phyloP scores from a whole-genome alignment of 2,888 invertebrate genomes.

The Gymnocheta viridis region DNA sequence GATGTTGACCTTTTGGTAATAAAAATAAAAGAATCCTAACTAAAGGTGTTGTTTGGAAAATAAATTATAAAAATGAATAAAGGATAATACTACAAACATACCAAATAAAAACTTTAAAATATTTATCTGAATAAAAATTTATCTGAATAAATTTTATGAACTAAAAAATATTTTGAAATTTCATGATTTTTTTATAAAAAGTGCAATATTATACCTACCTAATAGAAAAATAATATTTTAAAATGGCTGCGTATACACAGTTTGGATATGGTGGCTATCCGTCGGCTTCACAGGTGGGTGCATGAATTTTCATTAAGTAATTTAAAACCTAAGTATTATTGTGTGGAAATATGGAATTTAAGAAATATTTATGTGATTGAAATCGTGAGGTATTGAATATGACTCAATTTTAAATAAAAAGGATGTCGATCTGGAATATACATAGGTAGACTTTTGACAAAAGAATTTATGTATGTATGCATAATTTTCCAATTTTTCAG shows the following conservation, averaged over 20 bases:
- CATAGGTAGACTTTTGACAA: too few relatives aligned
- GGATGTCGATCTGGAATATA: too few relatives aligned
- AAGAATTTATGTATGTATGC: too few relatives aligned
- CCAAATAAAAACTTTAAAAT: slow-evolving; percentile 21
- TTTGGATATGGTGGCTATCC: slow-evolving; percentile 94
- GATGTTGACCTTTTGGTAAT: slow-evolving; percentile 41
- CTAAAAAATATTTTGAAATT: too few relatives aligned
- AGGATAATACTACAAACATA: slow-evolving; percentile 21
- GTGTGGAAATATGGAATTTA: too few relatives aligned
- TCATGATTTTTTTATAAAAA: neutral
- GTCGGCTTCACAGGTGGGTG: slow-evolving; percentile 94
- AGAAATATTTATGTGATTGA: too few relatives aligned
- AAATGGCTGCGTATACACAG: slow-evolving; percentile 91
- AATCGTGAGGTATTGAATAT: too few relatives aligned
- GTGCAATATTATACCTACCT: slow-evolving; percentile 39
- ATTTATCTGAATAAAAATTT: neutral
- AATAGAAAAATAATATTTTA: slow-evolving; percentile 21
- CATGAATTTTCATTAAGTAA: neutral
- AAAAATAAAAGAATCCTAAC: slow-evolving; percentile 15
- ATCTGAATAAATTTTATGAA: neutral
- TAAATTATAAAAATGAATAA: slow-evolving; percentile 1
- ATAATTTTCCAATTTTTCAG: too few relatives aligned
- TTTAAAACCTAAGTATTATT: too few relatives aligned
- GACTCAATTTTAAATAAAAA: too few relatives aligned
- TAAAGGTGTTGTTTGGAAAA: slow-evolving; percentile 20